Percentiles rank a stretch among this genome's conserved stretches.
phyloP scores from a whole-genome alignment of 2,888 invertebrate genomes.

The Itoplectis maculator region DNA sequence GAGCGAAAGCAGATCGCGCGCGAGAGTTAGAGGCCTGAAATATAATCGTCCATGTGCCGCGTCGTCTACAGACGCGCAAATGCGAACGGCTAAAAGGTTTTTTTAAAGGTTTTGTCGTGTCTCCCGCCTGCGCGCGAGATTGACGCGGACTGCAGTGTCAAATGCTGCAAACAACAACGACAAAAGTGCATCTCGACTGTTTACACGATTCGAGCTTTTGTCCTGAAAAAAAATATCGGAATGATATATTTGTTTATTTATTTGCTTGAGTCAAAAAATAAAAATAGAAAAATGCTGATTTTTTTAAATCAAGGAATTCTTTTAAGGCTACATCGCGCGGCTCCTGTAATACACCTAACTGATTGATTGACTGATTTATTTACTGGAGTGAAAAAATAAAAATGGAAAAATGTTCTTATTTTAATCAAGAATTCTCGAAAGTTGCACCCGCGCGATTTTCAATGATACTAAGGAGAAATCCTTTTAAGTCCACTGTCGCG shows the following conservation, averaged over 20 bases:
- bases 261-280: neutral
- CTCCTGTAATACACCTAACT: no score
- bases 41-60: conserved; percentile 20
- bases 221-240: neutral
- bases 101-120: conserved; percentile 11
- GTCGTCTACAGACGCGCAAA: neutral
- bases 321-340: no score
- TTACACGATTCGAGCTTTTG: neutral
- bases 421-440: neutral
- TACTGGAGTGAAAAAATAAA: neutral
- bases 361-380: no score
- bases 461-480: neutral
- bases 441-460: neutral
- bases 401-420: no score
- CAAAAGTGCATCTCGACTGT: neutral
- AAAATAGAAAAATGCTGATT: no score
- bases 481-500: neutral
- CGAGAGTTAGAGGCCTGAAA: conserved; percentile 1
- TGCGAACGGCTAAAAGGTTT: conserved; percentile 3
- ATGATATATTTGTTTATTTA: neutral
- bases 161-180: neutral
- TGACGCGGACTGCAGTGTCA: neutral
- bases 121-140: neutral
- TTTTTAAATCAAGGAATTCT: no score
- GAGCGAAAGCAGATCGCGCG: neutral